Conservation (phyloP, 2,888 invertebrate genomes). For the Caradrina kadenii region DNA sequence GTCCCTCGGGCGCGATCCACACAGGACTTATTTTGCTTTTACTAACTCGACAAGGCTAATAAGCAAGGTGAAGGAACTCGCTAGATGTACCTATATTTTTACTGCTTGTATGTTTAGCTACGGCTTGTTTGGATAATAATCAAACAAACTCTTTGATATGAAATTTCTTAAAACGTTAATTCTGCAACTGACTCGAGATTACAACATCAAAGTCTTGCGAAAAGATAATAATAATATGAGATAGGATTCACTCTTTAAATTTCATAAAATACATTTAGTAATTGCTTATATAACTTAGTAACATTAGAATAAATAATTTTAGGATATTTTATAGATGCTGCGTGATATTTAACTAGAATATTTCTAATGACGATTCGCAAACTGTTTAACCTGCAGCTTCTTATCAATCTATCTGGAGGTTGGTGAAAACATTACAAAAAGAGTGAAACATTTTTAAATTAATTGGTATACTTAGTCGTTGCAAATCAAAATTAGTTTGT, state of each 20-base stretch:
- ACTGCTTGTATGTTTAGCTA: too few species aligned
- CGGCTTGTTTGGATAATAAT: neutral
- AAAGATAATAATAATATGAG: conserved; percentile 2
- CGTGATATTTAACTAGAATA: conserved; percentile 1
- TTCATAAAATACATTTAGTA: neutral
- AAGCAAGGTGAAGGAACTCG: conserved; percentile 11
- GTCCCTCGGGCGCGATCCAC: conserved; percentile 2
- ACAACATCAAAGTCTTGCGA: conserved; percentile 17
- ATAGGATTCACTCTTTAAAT: conserved; percentile 18
- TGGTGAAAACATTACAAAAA: neutral
- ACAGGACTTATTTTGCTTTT: neutral
- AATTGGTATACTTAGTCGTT: neutral
- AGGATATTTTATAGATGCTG: neutral
- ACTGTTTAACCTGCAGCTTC: neutral
- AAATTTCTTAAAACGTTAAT: neutral
- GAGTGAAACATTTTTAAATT: neutral
- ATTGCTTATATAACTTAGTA: neutral
- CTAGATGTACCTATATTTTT: neutral
- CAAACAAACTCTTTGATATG: neutral
- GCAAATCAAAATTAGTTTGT: neutral
- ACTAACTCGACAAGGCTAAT: neutral
- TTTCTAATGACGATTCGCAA: neutral
- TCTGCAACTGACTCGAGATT: conserved; percentile 34
- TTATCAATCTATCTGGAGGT: neutral
- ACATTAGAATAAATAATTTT: conserved; percentile 8